Evolutionary conservation across 2,113 vertebrate species (phyloP), one percentile per base, ranked within the genome.

Genomic region (Synodontis membranacea): DNA sequence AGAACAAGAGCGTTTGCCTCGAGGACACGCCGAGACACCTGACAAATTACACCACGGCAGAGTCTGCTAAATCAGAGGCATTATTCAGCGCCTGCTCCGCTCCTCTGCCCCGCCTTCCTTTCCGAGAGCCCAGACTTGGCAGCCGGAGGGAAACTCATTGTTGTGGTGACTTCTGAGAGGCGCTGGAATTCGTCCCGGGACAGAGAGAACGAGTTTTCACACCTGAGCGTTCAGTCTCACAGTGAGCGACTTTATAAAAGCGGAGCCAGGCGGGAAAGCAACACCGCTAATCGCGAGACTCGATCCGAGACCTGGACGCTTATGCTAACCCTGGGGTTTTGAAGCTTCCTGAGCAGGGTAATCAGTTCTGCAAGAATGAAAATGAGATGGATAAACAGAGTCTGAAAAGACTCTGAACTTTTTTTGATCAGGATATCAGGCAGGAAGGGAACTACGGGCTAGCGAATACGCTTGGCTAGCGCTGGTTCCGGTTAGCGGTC

Each of bases 1-100:
- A n/a, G 75, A 78, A 34, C 46, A 7, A 21, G 46, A 28, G 64
- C 72, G 42, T 37, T 44, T 46, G 7, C 37, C 39, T 78, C 4
- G 37, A 60, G 25, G 62, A 80, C 66, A 48, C 34, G 82, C 48
- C 83, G 84, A 84, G 82, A 88, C 72, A 90, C 80, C 86, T 42
- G 87, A 90, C 83, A 88, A 89, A 91, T 87, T 88, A 42, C 70
- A 14, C 34, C 50, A 42, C 42, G 85, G 42, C 52, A n/a, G 56
- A 12, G 72, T 80, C 84, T 81, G 48, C 79, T 72, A 34, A 86
- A 70, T 37, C 76, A 31, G 8, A 54, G 60, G 8, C 75, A 66
- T 86, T 86, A 86, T 86, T 86, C 75, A 52, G 58, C 10, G 7
- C 64, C 56, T 62, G 4, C 44, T 31, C 25, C 60, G 2, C 56